Percentiles rank a stretch among this genome's conserved stretches.
phyloP scores from a whole-genome alignment of 2,888 invertebrate genomes.

The Uloborus plumipes region DNA sequence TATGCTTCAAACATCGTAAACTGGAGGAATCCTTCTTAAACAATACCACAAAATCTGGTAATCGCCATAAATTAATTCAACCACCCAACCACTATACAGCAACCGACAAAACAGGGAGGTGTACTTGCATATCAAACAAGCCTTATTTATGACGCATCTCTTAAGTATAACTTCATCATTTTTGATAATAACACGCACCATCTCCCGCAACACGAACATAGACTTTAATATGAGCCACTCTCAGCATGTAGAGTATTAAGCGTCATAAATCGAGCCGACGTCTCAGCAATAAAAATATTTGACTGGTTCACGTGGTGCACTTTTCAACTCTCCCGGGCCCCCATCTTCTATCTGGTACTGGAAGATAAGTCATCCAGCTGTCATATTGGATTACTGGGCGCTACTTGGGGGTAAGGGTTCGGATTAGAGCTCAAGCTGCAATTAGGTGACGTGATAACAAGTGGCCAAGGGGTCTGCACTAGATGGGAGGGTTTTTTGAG shows the following conservation, averaged over 20 bases:
- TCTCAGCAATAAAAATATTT: conserved; percentile 47
- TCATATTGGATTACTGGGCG: conserved; percentile 42
- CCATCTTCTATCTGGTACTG: conserved; percentile 25
- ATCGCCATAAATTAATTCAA: no score
- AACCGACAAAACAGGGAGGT: neutral
- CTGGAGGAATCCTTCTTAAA: no score
- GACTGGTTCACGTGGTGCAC: conserved; percentile 23
- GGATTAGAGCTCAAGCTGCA: conserved; percentile 1
- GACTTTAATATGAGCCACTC: no score
- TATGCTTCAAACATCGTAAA: no score
- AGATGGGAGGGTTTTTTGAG: neutral
- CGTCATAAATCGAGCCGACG: conserved; percentile 11
- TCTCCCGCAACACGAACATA: no score
- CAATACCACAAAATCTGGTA: no score
- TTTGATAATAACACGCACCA: no score
- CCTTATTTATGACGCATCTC: neutral
- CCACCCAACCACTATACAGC: no score
- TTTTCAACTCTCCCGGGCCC: conserved; percentile 9
- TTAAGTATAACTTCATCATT: no score
- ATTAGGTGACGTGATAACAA: conserved; percentile 49
- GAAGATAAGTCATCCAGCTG: conserved; percentile 47
- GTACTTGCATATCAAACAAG: conserved; percentile 2
- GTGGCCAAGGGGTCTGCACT: conserved; percentile 1
- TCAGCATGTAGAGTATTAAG: neutral
- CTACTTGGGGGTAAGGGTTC: conserved; percentile 27